Evolutionary conservation across 2,888 invertebrate genomes (phyloP), one percentile per base, ranked within the genome.

Genomic region (Lacanobia oleracea): DNA sequence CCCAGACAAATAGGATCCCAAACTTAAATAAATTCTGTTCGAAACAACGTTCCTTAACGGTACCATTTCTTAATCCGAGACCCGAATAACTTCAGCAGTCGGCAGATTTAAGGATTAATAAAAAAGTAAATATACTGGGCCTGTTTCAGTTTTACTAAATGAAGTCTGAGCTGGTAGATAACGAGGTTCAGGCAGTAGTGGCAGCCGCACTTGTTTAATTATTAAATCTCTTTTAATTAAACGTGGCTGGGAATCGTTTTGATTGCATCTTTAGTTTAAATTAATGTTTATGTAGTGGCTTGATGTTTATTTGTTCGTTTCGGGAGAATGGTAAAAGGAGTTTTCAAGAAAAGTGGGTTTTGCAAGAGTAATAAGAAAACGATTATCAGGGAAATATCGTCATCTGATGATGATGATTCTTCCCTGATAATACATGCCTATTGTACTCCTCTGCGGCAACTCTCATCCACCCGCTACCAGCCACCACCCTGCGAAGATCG

Each of bases 211-310:
- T 82, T 70, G 75, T 75, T 84, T 82, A 79, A 83, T 85, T 80
- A 87, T 81, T 77, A 79, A 75, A 78, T 77, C 76, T 77, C 75
- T 77, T 86, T 83, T 81, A 85, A 87, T 86, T 83, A 82, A 84
- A 77, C 69, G 72, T 65, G 72, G 77, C 75, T 27, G 4, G 70
- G 37, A 64, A 77, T 59, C 57, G 40, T 75, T 82, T 60, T 54
- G 67, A 82, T 77, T 75, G 67, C 56, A 83, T 81, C 71, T 70
- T 84, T 72, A 51, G 71, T 79, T 82, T 71, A 57, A 72, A 51
- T 71, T 57, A 23, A 33, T 45, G 43, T 76, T 73, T 56, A 23
- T 74, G 21, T 50, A 16, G 54, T n/a, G 14, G 45, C 12, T 4
- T 63, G 21, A 9, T 53, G n/a, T 79, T 65, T 48, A 7, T 51